These are phyloP conservation scores for Folsomia candida DNA, from an alignment of 2,888 invertebrate genomes.

Conservation along the genomic window DNA sequence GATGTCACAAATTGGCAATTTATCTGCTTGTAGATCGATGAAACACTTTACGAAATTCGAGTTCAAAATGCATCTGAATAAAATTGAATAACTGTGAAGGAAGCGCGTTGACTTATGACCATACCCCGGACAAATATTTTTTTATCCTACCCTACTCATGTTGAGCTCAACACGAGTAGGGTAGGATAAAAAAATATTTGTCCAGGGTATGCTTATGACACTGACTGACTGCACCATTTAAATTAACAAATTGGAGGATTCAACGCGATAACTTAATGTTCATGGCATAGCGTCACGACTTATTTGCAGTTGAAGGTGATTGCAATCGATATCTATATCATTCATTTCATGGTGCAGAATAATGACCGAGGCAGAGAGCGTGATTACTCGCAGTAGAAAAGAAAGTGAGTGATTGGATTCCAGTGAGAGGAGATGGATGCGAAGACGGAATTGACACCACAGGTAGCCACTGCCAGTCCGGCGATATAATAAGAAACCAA, in stretches of 20 bases:
- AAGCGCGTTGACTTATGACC: no score
- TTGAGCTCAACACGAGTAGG: no score
- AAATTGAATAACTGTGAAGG: no score
- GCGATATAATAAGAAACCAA: background rate
- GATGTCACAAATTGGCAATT: no score
- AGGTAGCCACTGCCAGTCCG: background rate
- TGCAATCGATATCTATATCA: constrained; percentile 3
- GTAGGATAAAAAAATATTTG: no score
- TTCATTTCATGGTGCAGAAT: background rate
- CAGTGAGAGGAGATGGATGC: background rate
- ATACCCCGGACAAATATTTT: no score
- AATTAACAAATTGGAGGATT: background rate
- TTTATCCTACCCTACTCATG: no score
- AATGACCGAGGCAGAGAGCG: constrained; percentile 11
- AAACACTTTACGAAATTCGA: no score
- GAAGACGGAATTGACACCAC: background rate
- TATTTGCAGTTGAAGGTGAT: background rate
- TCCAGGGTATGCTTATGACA: no score
- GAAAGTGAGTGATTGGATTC: constrained; percentile 5
- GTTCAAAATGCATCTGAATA: no score
- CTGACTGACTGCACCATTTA: background rate
- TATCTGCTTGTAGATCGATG: no score
- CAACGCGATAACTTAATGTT: background rate
- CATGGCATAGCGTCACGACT: background rate
- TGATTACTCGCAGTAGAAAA: constrained; percentile 12